Base-by-base conservation (phyloP, 2,888 invertebrate genomes). In the Sisyra nigra region DNA sequence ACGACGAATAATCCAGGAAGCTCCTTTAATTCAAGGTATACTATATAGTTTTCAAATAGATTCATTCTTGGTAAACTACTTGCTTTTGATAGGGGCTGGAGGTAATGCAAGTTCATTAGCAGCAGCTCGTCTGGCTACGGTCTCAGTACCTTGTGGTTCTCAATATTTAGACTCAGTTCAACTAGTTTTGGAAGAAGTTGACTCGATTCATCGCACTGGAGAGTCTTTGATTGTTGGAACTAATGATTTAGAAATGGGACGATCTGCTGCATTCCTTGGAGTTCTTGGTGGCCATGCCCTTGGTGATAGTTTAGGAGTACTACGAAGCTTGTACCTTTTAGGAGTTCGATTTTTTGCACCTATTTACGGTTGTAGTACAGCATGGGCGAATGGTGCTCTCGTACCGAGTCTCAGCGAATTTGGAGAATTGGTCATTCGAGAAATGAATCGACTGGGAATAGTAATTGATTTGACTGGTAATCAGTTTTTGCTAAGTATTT, bases 391-490 rank as follows among this genome's bases (percentile, higher is more conserved):
- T 7, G 40, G 79, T 78, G 63, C 62, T 1, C 58, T 60, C 7
- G 37, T 45, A 3, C 40, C 43, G 2, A 40, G 48, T 31, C 32
- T 48, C 3, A 44, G 45, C 14, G 44, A 48, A 33, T 48, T 48
- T 33, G 48, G 48, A 18, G 44, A 48, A 44, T 29, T 48, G 15
- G 72, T 80, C 44, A 68, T 80, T 1, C 65, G 61, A 43, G 80
- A 80, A 59, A 70, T 80, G 67, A 80, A 80, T 55, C 68, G 80
- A 17, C 58, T 80, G 40, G 80, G 80, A 3, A 80, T 80, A 76
- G 60, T 80, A 44, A 70, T 78, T 36, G 80, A 80, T 55, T 63
- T 41, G 19, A 41, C 41, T 8, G 41, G 37, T 37, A 37, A 7
- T 24, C 24, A 24, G 24, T 7, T 24, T 24, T 24, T 3, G 24